Percentiles rank a stretch among this genome's conserved stretches.
Evolutionary conservation across 1,140 invertebrate genomes (phyloP).

Genomic region (Halesus radiatus): DNA sequence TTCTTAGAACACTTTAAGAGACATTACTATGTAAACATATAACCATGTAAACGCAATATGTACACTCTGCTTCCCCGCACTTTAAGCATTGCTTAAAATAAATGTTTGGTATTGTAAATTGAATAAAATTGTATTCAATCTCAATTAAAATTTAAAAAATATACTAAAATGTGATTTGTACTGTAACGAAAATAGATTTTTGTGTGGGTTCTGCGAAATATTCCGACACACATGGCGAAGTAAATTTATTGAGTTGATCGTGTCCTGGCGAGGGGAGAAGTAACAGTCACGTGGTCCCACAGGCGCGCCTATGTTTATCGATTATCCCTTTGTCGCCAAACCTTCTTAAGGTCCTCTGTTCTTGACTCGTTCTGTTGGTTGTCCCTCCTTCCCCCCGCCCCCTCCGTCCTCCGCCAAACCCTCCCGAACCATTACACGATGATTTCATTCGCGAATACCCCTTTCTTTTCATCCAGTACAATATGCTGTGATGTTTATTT

Average conservation of each 20-base stretch:
- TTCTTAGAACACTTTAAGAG: too few relatives aligned
- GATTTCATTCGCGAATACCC: neutral
- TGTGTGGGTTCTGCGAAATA: too few relatives aligned
- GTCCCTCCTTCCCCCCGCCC: neutral
- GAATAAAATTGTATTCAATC: too few relatives aligned
- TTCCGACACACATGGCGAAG: neutral
- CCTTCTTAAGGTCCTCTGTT: slow-evolving; percentile 38
- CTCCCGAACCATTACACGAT: slow-evolving; percentile 1
- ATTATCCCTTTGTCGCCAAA: slow-evolving; percentile 41
- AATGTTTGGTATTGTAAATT: too few relatives aligned
- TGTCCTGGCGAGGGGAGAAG: slow-evolving; percentile 17
- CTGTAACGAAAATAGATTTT: too few relatives aligned
- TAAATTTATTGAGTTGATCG: neutral
- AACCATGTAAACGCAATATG: too few relatives aligned
- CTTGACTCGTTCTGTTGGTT: slow-evolving; percentile 34
- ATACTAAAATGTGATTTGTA: too few relatives aligned
- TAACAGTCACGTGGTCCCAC: slow-evolving; percentile 27
- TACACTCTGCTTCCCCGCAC: too few relatives aligned
- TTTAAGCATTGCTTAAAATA: too few relatives aligned
- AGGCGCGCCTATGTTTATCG: slow-evolving; percentile 40
- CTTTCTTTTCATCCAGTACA: neutral
- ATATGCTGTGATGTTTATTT: too few relatives aligned
- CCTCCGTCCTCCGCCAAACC: neutral
- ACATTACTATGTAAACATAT: too few relatives aligned
- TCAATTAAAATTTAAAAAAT: too few relatives aligned